These are phyloP conservation scores for Schizopygopsis pylzovi DNA, from an alignment of 2,797 vertebrate species.

Conservation along the genomic window DNA sequence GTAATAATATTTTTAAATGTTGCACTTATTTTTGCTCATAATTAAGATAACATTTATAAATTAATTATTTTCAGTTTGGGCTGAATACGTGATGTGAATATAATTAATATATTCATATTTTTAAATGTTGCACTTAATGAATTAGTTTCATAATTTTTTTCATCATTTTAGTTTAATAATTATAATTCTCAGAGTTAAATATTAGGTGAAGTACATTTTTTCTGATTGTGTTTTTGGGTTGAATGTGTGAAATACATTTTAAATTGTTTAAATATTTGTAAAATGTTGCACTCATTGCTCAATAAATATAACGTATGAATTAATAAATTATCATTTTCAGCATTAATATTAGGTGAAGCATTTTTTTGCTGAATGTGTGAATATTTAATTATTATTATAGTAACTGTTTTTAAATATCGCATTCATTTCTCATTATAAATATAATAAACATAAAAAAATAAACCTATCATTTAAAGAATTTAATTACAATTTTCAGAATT, in stretches of 20 bases:
- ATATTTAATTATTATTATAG: not conserved
- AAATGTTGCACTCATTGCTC: not conserved
- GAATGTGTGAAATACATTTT: not conserved
- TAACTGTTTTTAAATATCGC: too few species aligned
- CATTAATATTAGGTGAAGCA: not conserved
- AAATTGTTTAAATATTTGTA: not conserved
- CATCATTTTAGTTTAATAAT: not conserved
- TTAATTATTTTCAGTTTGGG: not conserved
- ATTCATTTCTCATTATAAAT: too few species aligned
- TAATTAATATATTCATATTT: not conserved
- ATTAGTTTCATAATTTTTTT: not conserved
- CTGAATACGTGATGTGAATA: not conserved
- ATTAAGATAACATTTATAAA: not conserved
- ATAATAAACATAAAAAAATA: too few species aligned
- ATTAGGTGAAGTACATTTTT: not conserved
- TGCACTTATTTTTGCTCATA: too few species aligned
- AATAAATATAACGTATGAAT: not conserved
- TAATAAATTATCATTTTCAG: not conserved
- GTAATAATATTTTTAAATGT: not conserved
- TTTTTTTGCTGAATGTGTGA: not conserved
- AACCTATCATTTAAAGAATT: too few species aligned
- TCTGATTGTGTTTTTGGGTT: not conserved
- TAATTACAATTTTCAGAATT: too few species aligned
- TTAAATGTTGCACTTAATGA: not conserved
- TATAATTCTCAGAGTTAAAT: not conserved